Evolutionary conservation across 2,797 vertebrate species (phyloP).

Genomic region (Lacerta bilineata): DNA sequence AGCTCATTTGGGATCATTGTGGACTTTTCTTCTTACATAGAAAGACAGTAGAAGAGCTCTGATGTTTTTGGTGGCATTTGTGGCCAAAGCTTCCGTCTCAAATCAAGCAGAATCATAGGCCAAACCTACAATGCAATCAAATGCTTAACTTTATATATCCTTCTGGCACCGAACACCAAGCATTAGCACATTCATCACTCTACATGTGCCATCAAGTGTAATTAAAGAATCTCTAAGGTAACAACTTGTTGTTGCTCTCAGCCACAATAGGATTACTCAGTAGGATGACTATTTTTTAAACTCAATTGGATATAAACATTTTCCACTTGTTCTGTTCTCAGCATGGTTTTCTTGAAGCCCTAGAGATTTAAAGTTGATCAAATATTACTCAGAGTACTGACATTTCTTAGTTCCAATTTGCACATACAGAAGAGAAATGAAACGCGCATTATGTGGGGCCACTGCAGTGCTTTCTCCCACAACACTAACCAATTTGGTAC

Average conservation of each 20-base stretch:
- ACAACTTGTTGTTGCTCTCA: neutral
- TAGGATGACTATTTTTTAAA: neutral
- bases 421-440: neutral
- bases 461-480: neutral
- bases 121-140: neutral
- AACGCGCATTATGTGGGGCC: neutral
- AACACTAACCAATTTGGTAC: neutral
- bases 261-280: neutral
- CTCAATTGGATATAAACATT: neutral
- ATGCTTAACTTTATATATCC: neutral
- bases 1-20: neutral
- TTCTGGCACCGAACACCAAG: neutral
- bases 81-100: neutral
- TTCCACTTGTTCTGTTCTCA: neutral
- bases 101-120: neutral
- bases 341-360: neutral
- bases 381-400: neutral
- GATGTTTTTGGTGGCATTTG: neutral
- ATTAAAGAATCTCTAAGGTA: neutral
- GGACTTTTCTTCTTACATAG: neutral
- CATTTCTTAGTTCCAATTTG: slow-evolving; percentile 7
- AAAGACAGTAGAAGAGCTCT: neutral
- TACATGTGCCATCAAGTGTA: neutral
- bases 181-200: neutral
- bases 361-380: slow-evolving; percentile 8